Base-by-base conservation (phyloP, 2,797 vertebrate genomes). In the Heteromormyrus szaboi region DNA sequence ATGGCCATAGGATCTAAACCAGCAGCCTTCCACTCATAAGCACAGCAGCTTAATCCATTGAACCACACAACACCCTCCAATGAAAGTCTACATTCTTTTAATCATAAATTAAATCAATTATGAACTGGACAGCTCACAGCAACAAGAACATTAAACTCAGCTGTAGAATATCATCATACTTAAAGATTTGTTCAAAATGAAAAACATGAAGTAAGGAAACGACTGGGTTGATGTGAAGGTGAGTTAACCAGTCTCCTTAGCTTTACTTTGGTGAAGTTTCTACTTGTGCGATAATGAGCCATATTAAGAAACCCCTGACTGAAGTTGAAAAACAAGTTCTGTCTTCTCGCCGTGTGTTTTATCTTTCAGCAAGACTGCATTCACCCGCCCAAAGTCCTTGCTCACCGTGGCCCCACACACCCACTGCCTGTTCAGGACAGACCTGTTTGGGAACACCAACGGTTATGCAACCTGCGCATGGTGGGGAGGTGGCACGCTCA, bases 391-490 rank as follows among this genome's bases (percentile, higher is more conserved):
- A 44, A 22, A 44, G 85, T 54, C 53, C 54, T n/a, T 7, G 22
- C 5, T 59, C 19, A 9, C 51, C 17, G 37, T 14, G 11, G 84
- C 81, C 48, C 86, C n/a, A 37, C 68, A 62, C 87, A 87, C 44
- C 19, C 85, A 84, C 46, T 65, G 17, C 85, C 87, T 89, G 89
- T 91, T 91, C 90, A 90, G 84, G 89, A 91, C 86, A 68, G 86
- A 90, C 90, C 89, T 91, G 91, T 92, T 91, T 90, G 85, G 88
- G 46, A 51, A 53, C 83, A 89, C 12, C 22, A 33, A 8, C 44
- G 86, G 7, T 87, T 88, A 93, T 92, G 90, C 86, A 90, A 90
- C 72, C 44, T 44, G 88, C 41, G 89, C 89, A 88, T 88, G 90
- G 83, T 88, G 48, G 84, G 87, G 91, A 86, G 89, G 33, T 50